Conservation (phyloP, 2,797 vertebrate genomes). For the Cottoperca gobio region DNA sequence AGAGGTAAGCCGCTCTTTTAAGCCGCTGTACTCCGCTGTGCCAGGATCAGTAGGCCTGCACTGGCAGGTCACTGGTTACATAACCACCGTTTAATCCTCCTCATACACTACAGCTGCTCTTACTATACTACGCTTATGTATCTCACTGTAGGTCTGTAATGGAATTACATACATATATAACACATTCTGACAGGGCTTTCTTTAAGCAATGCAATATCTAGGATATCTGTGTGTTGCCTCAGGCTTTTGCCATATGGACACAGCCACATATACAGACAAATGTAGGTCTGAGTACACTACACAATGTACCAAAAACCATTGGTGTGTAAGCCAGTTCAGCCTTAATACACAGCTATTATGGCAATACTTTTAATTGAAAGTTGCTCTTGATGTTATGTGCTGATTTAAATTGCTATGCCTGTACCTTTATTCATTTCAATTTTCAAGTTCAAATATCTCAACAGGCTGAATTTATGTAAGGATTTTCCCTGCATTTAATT, state of each 20-base stretch:
- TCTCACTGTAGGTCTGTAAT: constrained; percentile 13
- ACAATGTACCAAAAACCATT: constrained; percentile 31
- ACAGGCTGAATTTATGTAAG: neutral
- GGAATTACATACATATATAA: constrained; percentile 24
- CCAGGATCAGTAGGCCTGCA: constrained; percentile 73
- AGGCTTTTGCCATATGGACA: constrained; percentile 25
- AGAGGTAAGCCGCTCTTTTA: constrained; percentile 73
- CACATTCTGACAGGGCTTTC: neutral
- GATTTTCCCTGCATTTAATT: neutral
- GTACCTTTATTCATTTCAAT: neutral
- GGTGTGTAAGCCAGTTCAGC: neutral
- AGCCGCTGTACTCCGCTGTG: constrained; percentile 65
- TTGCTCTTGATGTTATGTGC: neutral
- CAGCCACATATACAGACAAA: neutral
- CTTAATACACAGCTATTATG: neutral
- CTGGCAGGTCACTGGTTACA: constrained; percentile 77
- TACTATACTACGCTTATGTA: constrained; percentile 55
- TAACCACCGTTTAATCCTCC: constrained; percentile 74
- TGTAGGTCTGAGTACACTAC: constrained; percentile 30
- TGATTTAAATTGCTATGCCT: neutral
- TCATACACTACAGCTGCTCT: constrained; percentile 57
- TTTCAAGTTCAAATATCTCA: neutral
- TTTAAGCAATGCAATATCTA: constrained; percentile 12
- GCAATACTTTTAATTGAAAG: neutral
- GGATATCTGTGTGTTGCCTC: constrained; percentile 1